A percentile compares a stretch with the other conserved stretches of the same genome.
Conservation (phyloP, 2,888 invertebrate species). For the Cosmorhoe ocellata region DNA sequence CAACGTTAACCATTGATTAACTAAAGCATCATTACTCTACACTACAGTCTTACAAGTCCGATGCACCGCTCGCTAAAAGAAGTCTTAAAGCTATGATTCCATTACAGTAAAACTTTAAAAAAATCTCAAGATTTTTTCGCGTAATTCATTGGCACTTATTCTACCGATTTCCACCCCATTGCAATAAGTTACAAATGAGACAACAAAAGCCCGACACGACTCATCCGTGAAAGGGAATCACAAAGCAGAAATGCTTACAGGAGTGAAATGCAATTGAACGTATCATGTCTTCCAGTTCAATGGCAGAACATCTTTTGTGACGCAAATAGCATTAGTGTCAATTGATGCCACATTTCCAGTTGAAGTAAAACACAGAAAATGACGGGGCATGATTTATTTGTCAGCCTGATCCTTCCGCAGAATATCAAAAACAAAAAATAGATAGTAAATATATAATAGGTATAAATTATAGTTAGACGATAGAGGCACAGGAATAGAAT, state of each 20-base stretch:
- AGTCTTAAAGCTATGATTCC: no score
- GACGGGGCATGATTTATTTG: background rate
- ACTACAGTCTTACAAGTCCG: no score
- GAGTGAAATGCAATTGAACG: constrained; percentile 13
- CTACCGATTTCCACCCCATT: no score
- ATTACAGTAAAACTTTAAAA: constrained; percentile 5
- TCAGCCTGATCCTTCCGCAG: no score
- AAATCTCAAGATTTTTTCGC: constrained; percentile 1
- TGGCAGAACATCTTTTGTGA: constrained; percentile 27
- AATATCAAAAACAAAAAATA: no score
- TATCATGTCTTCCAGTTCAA: constrained; percentile 12
- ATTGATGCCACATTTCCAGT: background rate
- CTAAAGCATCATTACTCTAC: no score
- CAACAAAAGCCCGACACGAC: background rate
- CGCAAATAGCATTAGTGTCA: constrained; percentile 14
- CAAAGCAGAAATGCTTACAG: constrained; percentile 12
- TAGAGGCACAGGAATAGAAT: no score
- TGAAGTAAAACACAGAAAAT: background rate
- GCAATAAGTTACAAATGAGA: constrained; percentile 7
- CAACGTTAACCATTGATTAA: no score
- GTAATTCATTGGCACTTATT: constrained; percentile 3
- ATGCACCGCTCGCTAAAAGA: no score
- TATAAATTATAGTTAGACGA: no score
- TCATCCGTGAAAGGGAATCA: background rate
- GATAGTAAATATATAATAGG: no score